Percentiles rank a stretch among this genome's conserved stretches.
Evolutionary conservation across 2,888 invertebrate genomes (phyloP).

Genomic region (Sinelater perroti): DNA sequence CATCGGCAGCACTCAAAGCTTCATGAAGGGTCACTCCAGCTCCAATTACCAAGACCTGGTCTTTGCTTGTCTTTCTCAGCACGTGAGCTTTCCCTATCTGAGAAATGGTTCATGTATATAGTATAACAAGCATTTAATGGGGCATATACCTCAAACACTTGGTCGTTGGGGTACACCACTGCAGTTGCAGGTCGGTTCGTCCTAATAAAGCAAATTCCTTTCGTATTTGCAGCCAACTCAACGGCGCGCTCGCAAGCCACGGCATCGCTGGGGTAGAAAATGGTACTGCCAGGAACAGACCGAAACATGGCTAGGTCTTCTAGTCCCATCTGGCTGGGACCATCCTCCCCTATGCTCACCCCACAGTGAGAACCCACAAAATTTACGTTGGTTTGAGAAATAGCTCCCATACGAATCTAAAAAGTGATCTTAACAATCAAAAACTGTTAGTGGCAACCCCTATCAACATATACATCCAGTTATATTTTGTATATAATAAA

Average conservation of each 20-base stretch:
- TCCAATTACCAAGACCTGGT: constrained; percentile 88
- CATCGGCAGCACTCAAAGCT: constrained; percentile 83
- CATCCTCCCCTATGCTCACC: constrained; percentile 98
- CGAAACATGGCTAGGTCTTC: constrained; percentile 98
- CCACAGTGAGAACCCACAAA: constrained; percentile 98
- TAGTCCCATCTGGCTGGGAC: constrained; percentile 99
- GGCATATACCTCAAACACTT: constrained; percentile 72
- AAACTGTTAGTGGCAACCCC: too few relatives aligned
- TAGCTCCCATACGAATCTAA: constrained; percentile 97
- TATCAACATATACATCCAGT: too few relatives aligned
- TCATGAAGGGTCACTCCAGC: constrained; percentile 95
- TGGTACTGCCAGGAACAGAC: constrained; percentile 81
- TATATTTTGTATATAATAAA: too few relatives aligned
- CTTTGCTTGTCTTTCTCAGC: constrained; percentile 76
- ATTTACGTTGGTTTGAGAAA: constrained; percentile 97
- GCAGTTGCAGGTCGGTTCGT: constrained; percentile 92
- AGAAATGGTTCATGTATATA: constrained; percentile 24
- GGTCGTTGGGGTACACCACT: constrained; percentile 86
- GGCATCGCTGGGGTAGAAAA: constrained; percentile 90
- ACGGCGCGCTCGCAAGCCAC: constrained; percentile 94
- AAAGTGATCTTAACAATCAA: too few relatives aligned
- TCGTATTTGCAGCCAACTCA: constrained; percentile 94
- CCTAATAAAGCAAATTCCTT: constrained; percentile 94
- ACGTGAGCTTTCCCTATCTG: constrained; percentile 82
- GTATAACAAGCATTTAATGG: neutral